phyloP scores from a whole-genome alignment of 2,888 invertebrate species.

The Carterocephalus palaemon region DNA sequence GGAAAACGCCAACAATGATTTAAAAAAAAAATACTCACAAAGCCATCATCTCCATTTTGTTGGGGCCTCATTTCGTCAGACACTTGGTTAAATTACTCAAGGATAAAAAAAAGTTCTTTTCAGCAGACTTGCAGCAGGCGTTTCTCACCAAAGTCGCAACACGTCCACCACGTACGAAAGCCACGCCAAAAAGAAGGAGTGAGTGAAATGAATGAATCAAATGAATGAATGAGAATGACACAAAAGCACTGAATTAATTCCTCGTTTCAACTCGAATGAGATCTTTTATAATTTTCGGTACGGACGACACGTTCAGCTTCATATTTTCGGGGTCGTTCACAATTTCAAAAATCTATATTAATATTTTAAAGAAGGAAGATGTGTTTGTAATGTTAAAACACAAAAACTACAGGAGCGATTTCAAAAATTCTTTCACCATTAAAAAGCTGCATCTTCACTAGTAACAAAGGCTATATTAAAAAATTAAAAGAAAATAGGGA shows the following conservation, averaged over 20 bases:
- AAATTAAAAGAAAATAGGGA: no score
- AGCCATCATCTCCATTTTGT: slow-evolving; percentile 72
- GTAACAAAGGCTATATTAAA: no score
- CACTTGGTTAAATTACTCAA: slow-evolving; percentile 1
- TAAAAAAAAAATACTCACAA: slow-evolving; percentile 53
- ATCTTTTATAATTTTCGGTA: neutral
- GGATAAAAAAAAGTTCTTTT: slow-evolving; percentile 20
- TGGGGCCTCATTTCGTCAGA: slow-evolving; percentile 60
- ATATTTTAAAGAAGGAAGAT: no score
- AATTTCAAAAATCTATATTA: no score
- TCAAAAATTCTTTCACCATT: no score
- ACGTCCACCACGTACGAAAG: slow-evolving; percentile 45
- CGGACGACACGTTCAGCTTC: no score
- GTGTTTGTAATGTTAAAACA: no score
- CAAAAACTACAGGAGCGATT: no score
- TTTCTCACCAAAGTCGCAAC: slow-evolving; percentile 7
- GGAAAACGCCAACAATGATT: no score
- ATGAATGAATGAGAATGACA: neutral
- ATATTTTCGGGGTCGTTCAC: no score
- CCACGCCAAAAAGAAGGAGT: slow-evolving; percentile 67
- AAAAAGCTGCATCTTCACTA: no score
- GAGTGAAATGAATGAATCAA: slow-evolving; percentile 5
- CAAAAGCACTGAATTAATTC: slow-evolving; percentile 3
- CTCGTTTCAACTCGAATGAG: neutral
- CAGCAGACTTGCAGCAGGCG: slow-evolving; percentile 15